Conservation (phyloP, 2,888 invertebrate species). For the Harpalus rufipes region DNA sequence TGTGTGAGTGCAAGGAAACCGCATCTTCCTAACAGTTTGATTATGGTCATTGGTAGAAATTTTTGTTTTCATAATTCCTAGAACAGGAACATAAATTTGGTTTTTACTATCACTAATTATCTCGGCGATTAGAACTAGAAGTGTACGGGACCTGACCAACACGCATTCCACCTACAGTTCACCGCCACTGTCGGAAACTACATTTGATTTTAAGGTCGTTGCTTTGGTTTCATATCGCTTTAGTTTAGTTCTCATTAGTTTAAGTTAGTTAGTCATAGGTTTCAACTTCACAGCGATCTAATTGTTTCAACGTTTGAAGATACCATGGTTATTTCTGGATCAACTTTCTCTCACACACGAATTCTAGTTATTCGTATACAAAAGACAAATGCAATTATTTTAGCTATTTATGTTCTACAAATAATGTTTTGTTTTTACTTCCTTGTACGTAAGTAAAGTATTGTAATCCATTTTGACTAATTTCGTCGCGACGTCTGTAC, state of each 20-base stretch:
- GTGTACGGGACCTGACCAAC: constrained; percentile 43
- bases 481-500: no score
- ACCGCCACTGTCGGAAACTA: not conserved
- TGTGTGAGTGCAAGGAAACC: constrained; percentile 21
- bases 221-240: constrained; percentile 21
- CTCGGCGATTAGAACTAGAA: constrained; percentile 56
- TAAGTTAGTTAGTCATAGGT: constrained; percentile 9
- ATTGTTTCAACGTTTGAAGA: constrained; percentile 34
- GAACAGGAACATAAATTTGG: constrained; percentile 61
- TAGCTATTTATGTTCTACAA: not conserved
- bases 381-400: not conserved
- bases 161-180: constrained; percentile 39
- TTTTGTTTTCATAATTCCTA: constrained; percentile 54
- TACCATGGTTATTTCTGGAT: not conserved
- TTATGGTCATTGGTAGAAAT: constrained; percentile 55
- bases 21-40: constrained; percentile 43
- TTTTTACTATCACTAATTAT: constrained; percentile 61
- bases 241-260: constrained; percentile 48
- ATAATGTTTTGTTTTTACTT: no score
- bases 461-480: no score
- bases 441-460: no score
- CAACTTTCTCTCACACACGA: constrained; percentile 6
- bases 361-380: constrained; percentile 3
- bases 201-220: constrained; percentile 30
- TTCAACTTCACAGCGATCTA: constrained; percentile 22